Conservation (phyloP, 2,113 vertebrate species). For the Dipodomys spectabilis region DNA sequence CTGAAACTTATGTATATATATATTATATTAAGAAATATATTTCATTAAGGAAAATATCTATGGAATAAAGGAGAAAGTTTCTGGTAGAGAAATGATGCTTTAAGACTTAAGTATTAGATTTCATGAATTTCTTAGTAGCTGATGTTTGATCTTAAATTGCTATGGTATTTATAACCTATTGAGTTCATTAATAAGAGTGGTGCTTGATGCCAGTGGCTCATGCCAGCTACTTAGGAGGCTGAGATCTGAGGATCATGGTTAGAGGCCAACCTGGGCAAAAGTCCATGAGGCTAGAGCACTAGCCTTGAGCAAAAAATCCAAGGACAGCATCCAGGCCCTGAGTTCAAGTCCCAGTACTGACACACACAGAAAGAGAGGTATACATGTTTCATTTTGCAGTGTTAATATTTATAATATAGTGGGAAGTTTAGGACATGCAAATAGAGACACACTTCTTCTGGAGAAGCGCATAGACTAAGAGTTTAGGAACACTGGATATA, state of each 20-base stretch:
- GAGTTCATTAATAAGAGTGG: neutral
- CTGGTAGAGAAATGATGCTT: neutral
- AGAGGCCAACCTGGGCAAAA: too few relatives aligned
- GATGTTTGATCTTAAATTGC: neutral
- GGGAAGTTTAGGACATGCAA: neutral
- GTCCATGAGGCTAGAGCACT: too few relatives aligned
- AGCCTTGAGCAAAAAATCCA: too few relatives aligned
- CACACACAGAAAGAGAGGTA: neutral
- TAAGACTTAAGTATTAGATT: neutral
- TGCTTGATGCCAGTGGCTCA: too few relatives aligned
- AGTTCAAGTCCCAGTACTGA: too few relatives aligned
- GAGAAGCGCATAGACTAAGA: neutral
- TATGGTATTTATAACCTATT: neutral
- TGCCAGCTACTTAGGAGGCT: too few relatives aligned
- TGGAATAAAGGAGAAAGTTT: neutral
- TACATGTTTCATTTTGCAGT: conserved; percentile 19
- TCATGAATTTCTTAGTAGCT: neutral
- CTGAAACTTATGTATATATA: conserved; percentile 31
- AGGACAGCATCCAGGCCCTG: too few relatives aligned
- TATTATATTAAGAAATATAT: conserved; percentile 40
- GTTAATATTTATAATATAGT: neutral
- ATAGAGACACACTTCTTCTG: neutral
- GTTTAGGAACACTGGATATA: neutral
- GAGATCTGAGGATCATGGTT: too few relatives aligned
- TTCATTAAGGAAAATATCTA: neutral